Conservation (phyloP, 2,113 vertebrate genomes). For the Uropsilus gracilis region DNA sequence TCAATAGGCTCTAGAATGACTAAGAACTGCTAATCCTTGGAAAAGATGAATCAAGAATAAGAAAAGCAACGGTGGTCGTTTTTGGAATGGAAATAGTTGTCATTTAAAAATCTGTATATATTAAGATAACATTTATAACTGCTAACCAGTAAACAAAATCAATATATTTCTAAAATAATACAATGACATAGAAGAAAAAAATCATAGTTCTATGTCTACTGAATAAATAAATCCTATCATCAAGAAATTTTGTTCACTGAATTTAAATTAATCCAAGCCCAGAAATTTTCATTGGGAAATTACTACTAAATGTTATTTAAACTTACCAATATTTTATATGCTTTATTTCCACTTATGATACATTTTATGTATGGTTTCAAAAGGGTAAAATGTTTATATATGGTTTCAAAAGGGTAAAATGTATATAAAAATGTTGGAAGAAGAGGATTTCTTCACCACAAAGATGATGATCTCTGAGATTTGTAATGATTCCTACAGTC, state of each 20-base stretch:
- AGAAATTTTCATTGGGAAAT: background rate
- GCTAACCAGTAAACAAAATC: no score
- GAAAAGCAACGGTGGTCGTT: background rate
- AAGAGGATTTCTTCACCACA: background rate
- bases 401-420: background rate
- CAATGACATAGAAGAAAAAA: background rate
- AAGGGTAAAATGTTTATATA: background rate
- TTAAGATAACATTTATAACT: constrained; percentile 31
- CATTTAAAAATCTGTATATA: background rate
- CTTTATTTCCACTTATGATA: background rate
- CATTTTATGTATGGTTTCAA: background rate
- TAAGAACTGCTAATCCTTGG: no score
- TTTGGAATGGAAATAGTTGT: background rate
- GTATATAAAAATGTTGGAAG: background rate
- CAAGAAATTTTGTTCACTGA: background rate
- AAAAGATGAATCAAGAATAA: background rate
- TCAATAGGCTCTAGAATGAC: no score
- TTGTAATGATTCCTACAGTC: background rate
- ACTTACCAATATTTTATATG: background rate
- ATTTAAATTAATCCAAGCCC: background rate
- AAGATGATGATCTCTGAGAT: background rate
- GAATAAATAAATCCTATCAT: background rate
- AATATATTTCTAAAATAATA: no score
- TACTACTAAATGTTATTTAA: background rate
- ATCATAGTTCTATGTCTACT: background rate